Evolutionary conservation across 2,888 invertebrate species (phyloP).

Genomic region (Aphodius sticticus): DNA sequence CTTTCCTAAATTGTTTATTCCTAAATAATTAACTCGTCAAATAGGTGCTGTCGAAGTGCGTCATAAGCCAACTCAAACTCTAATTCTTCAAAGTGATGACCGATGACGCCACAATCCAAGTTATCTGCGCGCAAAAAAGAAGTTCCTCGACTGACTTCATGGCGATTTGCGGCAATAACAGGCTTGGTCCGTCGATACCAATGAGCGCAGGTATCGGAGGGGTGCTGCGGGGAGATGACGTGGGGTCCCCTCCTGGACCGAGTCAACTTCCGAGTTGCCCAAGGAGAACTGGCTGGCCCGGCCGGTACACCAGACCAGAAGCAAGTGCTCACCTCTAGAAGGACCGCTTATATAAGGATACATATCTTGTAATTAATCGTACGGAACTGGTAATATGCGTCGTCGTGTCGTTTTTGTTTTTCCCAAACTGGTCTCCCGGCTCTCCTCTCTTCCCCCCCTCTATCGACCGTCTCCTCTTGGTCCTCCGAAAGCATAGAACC

Average conservation of each 20-base stretch:
- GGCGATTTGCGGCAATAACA: slow-evolving; percentile 44
- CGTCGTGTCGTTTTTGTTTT: slow-evolving; percentile 34
- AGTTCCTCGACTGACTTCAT: slow-evolving; percentile 28
- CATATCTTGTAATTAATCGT: slow-evolving; percentile 45
- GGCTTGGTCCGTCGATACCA: slow-evolving; percentile 37
- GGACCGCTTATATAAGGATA: slow-evolving; percentile 41
- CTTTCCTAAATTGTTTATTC: too few species aligned
- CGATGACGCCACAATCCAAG: neutral
- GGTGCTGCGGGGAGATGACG: slow-evolving; percentile 27
- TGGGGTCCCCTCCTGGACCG: slow-evolving; percentile 32
- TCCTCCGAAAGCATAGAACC: neutral
- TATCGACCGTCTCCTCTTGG: neutral
- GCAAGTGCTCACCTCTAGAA: slow-evolving; percentile 21
- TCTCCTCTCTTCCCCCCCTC: slow-evolving; percentile 9
- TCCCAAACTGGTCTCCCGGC: slow-evolving; percentile 10
- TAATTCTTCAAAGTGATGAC: neutral
- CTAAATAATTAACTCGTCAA: neutral
- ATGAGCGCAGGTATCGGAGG: slow-evolving; percentile 22
- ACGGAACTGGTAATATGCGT: slow-evolving; percentile 41
- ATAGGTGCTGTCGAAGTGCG: neutral
- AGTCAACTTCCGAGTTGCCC: slow-evolving; percentile 42
- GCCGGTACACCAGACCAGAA: slow-evolving; percentile 18
- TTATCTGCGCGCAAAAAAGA: neutral
- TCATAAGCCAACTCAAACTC: neutral
- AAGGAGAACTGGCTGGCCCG: slow-evolving; percentile 41